Evolutionary conservation across 92 coral and sea anemone species (phyloP), one percentile per base, ranked within the genome.

Genomic region (Parazoanthus darwini): DNA sequence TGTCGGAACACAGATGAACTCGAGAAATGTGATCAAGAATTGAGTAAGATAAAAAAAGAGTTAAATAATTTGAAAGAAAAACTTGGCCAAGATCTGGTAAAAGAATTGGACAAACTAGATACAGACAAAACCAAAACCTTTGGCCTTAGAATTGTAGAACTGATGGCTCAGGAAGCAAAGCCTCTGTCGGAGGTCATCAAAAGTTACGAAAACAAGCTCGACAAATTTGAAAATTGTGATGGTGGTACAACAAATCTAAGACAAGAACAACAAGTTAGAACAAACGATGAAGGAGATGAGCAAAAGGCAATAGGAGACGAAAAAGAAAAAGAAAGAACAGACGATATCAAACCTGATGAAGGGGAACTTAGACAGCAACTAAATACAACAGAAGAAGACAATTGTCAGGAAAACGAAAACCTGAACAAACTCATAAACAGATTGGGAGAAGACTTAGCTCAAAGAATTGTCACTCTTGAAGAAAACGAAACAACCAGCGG

Each of bases 51-150:
- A 26, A 70, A 74, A 29, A 43, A 84, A 25, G 63, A 71, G 42
- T 38, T 84, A 15, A 18, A 48, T 20, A 84, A 35, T 3, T 50
- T 84, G 6, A 70, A 72, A 16, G 87, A 84, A 46, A 84, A 71
- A 23, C 14, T 84, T 36, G 87, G 87, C 22, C 76, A 87, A 86
- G 91, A 90, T 42, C 63, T 94, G 72, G 80, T 87, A 35, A 74
- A 86, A 22, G 92, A 88, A 51, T 51, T 94, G 43, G 36, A 89
- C 50, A 86, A 84, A 15, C 85, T 90, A 14, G 81, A 89, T 6
- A 77, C 67, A 25, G 75, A 74, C 3, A 80, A 67, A 33, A 56
- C 29, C 66, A 44, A 84, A 70, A 39, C 37, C 2, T 26, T 70
- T 84, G 13, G 63, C 8, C 44, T 84, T 70, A 71, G 29, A 33